Evolutionary conservation across 2,888 invertebrate species (phyloP).

Genomic region (Xylota sylvarum): DNA sequence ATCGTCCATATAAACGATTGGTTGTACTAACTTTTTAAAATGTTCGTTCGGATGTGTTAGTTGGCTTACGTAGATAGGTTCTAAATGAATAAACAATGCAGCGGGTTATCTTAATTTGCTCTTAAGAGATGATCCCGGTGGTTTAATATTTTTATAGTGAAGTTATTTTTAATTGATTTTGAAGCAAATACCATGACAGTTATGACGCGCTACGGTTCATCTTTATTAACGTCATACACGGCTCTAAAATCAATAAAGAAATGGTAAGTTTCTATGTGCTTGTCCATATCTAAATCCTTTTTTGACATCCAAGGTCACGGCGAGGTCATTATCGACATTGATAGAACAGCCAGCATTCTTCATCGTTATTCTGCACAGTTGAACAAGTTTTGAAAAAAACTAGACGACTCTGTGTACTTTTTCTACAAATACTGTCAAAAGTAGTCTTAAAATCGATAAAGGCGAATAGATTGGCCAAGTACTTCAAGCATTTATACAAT

Average conservation of each 20-base stretch:
- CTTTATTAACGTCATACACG: neutral
- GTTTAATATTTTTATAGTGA: neutral
- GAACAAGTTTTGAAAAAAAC: too few species aligned
- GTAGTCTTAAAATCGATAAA: too few species aligned
- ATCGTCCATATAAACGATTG: neutral
- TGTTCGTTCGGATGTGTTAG: neutral
- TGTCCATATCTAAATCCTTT: too few species aligned
- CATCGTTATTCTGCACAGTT: too few species aligned
- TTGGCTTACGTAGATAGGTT: neutral
- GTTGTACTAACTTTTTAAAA: neutral
- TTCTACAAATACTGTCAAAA: too few species aligned
- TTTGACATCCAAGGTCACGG: too few species aligned
- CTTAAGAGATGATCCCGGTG: neutral
- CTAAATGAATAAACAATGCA: neutral
- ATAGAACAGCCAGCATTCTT: too few species aligned
- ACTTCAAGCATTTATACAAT: too few species aligned
- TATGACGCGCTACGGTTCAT: constrained; percentile 1
- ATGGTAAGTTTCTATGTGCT: neutral
- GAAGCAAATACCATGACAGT: neutral
- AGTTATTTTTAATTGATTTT: neutral
- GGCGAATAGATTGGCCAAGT: too few species aligned
- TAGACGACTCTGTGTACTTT: too few species aligned
- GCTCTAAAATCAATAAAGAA: neutral
- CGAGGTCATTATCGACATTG: too few species aligned
- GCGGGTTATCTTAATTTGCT: neutral